These are phyloP conservation scores for Phaenicophaeus curvirostris DNA, from an alignment of 2,797 vertebrate species.

Conservation along the genomic window DNA sequence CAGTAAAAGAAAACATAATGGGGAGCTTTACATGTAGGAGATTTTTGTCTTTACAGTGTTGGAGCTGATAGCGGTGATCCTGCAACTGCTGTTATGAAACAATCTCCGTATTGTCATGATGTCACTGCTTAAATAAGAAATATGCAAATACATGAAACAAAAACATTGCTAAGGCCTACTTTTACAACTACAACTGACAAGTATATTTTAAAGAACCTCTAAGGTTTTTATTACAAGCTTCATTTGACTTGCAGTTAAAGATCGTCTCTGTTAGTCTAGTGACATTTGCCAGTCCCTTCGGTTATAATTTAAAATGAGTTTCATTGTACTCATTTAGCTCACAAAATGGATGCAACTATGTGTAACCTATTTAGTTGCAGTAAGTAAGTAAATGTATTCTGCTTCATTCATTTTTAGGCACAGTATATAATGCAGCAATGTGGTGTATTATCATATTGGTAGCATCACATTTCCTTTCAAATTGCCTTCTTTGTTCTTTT, in stretches of 20 bases:
- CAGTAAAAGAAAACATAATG: not conserved
- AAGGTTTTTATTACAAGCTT: not conserved
- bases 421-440: not conserved
- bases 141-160: not conserved
- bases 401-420: not conserved
- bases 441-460: not conserved
- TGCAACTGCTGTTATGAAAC: not conserved
- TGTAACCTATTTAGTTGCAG: not conserved
- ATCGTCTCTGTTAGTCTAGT: not conserved
- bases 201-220: not conserved
- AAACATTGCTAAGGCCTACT: not conserved
- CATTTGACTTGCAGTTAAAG: not conserved
- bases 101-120: not conserved
- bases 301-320: not conserved
- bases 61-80: not conserved
- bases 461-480: not conserved
- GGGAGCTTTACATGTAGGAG: not conserved
- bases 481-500: not conserved
- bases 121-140: not conserved
- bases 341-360: not conserved
- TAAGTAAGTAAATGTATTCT: not conserved
- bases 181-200: not conserved
- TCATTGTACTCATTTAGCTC: not conserved
- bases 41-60: not conserved
- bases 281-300: not conserved